Percentiles rank a stretch among this genome's conserved stretches.
These are phyloP conservation scores for Apodemus speciosus DNA, from an alignment of 2,113 vertebrate species.

Conservation along the genomic window DNA sequence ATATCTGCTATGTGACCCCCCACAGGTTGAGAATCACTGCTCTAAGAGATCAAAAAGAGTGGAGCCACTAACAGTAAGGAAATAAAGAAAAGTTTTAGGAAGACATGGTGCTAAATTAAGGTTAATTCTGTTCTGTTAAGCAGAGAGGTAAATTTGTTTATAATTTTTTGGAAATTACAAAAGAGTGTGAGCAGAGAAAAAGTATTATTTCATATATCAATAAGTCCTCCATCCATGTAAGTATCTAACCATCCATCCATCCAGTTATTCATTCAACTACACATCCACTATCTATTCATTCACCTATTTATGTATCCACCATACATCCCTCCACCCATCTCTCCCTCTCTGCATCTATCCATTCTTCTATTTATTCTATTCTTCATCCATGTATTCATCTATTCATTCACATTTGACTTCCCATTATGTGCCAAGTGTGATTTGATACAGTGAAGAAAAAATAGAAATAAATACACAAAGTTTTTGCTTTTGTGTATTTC, in stretches of 20 bases:
- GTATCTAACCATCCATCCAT: neutral
- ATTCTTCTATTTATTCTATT: neutral
- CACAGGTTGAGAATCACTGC: neutral
- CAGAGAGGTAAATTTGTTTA: slow-evolving; percentile 10
- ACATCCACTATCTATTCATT: neutral
- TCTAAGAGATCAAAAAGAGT: neutral
- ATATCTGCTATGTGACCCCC: neutral
- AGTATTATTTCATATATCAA: neutral
- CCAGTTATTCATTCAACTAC: neutral
- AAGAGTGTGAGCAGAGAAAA: neutral
- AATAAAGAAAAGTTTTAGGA: slow-evolving; percentile 25
- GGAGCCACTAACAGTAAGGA: neutral
- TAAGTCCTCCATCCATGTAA: neutral
- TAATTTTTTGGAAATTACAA: neutral
- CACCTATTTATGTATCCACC: neutral
- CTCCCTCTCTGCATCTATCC: neutral
- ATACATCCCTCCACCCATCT: neutral
- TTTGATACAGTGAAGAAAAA: neutral
- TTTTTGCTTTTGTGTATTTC: neutral
- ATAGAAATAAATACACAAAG: slow-evolving; percentile 11
- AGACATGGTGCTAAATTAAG: neutral
- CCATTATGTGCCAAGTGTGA: neutral
- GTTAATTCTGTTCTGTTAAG: neutral
- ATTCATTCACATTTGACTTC: neutral
- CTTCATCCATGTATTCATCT: neutral